Evolutionary conservation across 2,888 invertebrate species (phyloP).

Genomic region (Melangyna quadrimaculata): DNA sequence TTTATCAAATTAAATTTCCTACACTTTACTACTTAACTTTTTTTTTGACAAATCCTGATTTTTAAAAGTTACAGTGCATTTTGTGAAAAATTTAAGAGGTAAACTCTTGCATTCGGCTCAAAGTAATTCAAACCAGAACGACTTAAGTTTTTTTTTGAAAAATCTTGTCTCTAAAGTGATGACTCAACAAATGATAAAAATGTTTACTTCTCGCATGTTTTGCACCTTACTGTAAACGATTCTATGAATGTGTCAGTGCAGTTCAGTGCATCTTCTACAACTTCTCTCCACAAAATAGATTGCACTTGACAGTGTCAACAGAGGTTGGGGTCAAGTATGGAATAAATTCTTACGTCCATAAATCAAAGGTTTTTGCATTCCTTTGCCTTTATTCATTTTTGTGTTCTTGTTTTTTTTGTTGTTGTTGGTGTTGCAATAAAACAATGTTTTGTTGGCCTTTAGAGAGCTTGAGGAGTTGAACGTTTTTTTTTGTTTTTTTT

Average conservation of each 20-base stretch:
- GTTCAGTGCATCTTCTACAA: neutral
- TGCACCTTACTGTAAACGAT: neutral
- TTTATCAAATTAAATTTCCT: no score
- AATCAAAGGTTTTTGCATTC: constrained; percentile 41
- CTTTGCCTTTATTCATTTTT: neutral
- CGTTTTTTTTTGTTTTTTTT: neutral
- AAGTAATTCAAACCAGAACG: no score
- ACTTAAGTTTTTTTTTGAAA: no score
- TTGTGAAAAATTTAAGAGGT: no score
- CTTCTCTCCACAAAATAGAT: neutral
- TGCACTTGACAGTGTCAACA: constrained; percentile 61
- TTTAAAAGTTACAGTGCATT: no score
- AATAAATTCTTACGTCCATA: constrained; percentile 44
- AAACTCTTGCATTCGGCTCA: no score
- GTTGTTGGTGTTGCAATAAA: neutral
- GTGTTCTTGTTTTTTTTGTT: neutral
- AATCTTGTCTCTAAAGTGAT: no score
- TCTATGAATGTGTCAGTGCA: neutral
- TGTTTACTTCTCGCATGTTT: no score
- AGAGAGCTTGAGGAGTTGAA: constrained; percentile 2
- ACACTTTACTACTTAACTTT: no score
- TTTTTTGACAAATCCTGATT: no score
- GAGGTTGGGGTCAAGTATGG: constrained; percentile 62
- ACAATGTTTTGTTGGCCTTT: constrained; percentile 21
- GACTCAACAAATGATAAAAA: no score